phyloP scores from a whole-genome alignment of 2,888 invertebrate genomes.

The Vannuccia rotundouncinata region DNA sequence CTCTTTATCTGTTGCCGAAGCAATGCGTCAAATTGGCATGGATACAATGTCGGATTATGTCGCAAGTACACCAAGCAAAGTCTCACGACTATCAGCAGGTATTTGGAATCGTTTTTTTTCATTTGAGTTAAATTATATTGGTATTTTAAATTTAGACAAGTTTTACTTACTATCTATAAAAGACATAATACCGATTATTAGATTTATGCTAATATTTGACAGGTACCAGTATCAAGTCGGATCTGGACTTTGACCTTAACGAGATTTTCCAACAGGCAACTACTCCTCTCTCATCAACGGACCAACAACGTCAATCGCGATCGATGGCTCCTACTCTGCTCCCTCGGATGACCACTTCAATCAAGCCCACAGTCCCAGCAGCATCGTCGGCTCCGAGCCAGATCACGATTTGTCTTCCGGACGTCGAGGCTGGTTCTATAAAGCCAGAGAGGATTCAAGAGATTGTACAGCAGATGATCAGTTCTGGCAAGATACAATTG shows the following conservation, averaged over 20 bases:
- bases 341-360: neutral
- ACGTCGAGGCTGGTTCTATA: neutral
- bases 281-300: no score
- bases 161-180: no score
- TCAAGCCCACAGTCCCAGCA: neutral
- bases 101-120: no score
- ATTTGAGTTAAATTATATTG: no score
- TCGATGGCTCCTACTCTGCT: neutral
- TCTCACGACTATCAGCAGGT: no score
- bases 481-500: neutral
- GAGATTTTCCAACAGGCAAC: neutral
- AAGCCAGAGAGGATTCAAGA: neutral
- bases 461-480: conserved; percentile 1
- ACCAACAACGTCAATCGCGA: no score
- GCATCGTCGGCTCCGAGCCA: neutral
- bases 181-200: no score
- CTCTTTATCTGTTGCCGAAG: neutral
- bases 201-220: no score
- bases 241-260: conserved; percentile 3
- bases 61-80: no score
- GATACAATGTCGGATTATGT: no score
- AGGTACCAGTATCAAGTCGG: neutral
- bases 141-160: no score
- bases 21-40: conserved; percentile 1
- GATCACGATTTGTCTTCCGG: conserved; percentile 2